Conservation (phyloP, 2,888 invertebrate genomes). For the Gymnoscelis rufifasciata region DNA sequence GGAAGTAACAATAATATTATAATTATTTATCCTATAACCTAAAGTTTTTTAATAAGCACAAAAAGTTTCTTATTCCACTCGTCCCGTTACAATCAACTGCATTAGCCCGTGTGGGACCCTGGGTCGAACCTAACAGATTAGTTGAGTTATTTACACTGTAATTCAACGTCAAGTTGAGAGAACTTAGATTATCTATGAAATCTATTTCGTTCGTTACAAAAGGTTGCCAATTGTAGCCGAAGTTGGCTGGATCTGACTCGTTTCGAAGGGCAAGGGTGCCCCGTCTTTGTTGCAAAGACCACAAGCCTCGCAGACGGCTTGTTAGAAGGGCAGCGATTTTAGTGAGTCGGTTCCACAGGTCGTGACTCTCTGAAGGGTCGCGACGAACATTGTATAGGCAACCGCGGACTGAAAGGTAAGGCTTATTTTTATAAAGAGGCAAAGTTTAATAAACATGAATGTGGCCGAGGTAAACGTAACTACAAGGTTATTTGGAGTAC, state of each 20-base stretch:
- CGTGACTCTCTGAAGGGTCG: slow-evolving; percentile 89
- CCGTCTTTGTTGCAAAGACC: slow-evolving; percentile 71
- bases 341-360: slow-evolving; percentile 77
- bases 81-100: slow-evolving; percentile 51
- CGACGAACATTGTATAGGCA: slow-evolving; percentile 86
- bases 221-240: slow-evolving; percentile 85
- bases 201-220: slow-evolving; percentile 60
- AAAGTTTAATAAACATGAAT: slow-evolving; percentile 20
- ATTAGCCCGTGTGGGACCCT: slow-evolving; percentile 40
- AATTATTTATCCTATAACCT: neutral
- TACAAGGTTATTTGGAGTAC: no score
- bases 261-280: slow-evolving; percentile 66
- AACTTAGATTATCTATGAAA: slow-evolving; percentile 32
- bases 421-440: neutral
- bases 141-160: slow-evolving; percentile 33
- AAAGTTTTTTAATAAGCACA: slow-evolving; percentile 55
- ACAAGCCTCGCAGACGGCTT: slow-evolving; percentile 60
- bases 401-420: slow-evolving; percentile 73
- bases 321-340: slow-evolving; percentile 64
- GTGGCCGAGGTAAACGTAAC: no score
- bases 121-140: neutral
- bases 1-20: no score
- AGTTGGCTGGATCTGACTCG: slow-evolving; percentile 83
- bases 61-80: slow-evolving; percentile 56
- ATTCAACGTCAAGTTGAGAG: slow-evolving; percentile 35